Conservation (phyloP, 2,113 vertebrate species). For the Indicator indicator region DNA sequence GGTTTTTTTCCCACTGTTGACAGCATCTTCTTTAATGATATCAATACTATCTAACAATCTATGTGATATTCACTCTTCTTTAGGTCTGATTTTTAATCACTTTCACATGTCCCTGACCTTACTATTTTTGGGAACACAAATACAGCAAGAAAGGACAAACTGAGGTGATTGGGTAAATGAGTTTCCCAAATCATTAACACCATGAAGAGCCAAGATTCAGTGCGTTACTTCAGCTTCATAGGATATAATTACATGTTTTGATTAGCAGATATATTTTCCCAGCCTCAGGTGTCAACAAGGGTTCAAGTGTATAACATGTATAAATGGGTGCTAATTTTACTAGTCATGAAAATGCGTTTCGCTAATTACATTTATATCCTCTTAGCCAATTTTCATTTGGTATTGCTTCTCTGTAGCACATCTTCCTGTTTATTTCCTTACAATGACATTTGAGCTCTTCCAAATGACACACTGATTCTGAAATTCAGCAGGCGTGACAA, state of each 20-base stretch:
- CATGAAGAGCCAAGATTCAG: constrained; percentile 51
- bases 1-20: neutral
- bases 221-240: constrained; percentile 68
- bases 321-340: constrained; percentile 74
- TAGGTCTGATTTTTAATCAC: neutral
- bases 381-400: constrained; percentile 49
- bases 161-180: constrained; percentile 13
- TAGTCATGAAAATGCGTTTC: constrained; percentile 62
- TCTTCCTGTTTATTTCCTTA: constrained; percentile 52
- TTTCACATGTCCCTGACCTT: constrained; percentile 30
- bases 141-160: constrained; percentile 28
- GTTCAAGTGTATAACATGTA: constrained; percentile 72
- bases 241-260: constrained; percentile 76
- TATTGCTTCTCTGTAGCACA: constrained; percentile 29
- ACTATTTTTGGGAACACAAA: constrained; percentile 43
- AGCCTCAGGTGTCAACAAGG: constrained; percentile 73
- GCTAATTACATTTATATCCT: constrained; percentile 70
- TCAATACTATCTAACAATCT: neutral
- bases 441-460: constrained; percentile 45
- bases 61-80: neutral
- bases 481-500: neutral
- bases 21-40: neutral
- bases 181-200: constrained; percentile 69
- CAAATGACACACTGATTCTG: neutral
- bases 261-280: constrained; percentile 73